Conservation (phyloP, 2,797 vertebrate genomes). For the Typhlichthys eigenmanni region DNA sequence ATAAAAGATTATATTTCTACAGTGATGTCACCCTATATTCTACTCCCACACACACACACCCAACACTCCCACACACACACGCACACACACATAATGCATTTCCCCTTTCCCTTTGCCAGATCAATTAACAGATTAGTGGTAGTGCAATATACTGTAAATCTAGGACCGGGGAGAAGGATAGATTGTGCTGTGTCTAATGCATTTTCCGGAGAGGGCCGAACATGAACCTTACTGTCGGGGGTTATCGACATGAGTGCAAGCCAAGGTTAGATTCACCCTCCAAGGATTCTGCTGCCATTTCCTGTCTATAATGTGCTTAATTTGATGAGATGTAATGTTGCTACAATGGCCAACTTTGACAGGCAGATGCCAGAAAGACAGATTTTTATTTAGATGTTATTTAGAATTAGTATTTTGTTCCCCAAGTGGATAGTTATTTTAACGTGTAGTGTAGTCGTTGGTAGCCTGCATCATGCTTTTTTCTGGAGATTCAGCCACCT, state of each 20-base stretch:
- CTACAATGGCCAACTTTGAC: too few relatives aligned
- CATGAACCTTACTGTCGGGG: conserved; percentile 61
- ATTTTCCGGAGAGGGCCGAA: conserved; percentile 58
- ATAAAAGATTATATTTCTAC: conserved; percentile 51
- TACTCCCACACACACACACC: not conserved
- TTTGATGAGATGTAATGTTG: conserved; percentile 19
- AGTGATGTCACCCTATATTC: conserved; percentile 35
- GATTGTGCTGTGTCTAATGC: conserved; percentile 65
- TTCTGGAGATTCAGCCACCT: too few relatives aligned
- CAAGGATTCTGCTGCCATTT: conserved; percentile 56
- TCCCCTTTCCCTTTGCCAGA: conserved; percentile 44
- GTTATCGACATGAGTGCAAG: conserved; percentile 61
- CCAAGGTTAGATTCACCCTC: conserved; percentile 54
- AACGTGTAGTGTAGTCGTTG: too few relatives aligned
- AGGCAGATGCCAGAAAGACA: too few relatives aligned
- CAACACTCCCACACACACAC: conserved; percentile 10
- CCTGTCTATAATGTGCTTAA: conserved; percentile 60
- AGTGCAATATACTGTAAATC: conserved; percentile 40
- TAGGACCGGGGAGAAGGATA: conserved; percentile 42
- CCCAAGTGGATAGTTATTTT: too few relatives aligned
- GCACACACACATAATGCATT: conserved; percentile 14
- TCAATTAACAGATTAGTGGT: conserved; percentile 74
- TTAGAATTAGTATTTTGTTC: too few relatives aligned
- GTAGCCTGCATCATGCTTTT: too few relatives aligned
- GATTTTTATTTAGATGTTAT: too few relatives aligned